Evolutionary conservation across 1,140 invertebrate species (phyloP).

Genomic region (Piezodorus guildinii): DNA sequence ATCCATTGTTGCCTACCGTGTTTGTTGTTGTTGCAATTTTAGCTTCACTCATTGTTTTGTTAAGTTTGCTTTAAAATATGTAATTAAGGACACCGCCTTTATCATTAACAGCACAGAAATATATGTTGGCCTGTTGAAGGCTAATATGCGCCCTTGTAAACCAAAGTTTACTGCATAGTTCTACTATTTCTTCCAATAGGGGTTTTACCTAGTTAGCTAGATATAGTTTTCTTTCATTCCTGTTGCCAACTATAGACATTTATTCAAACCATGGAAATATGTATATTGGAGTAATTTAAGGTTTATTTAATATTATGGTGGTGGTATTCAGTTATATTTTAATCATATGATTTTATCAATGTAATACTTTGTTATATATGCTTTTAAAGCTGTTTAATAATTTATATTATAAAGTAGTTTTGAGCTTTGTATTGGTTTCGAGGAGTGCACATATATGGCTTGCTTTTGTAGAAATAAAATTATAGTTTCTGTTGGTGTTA

Average conservation of each 20-base stretch:
- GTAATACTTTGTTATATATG: slow-evolving; percentile 15
- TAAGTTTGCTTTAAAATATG: slow-evolving; percentile 20
- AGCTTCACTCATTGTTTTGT: slow-evolving; percentile 24
- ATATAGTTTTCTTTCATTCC: slow-evolving; percentile 11
- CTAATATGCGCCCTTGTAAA: slow-evolving; percentile 12
- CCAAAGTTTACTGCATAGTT: not conserved
- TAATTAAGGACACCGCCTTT: slow-evolving; percentile 21
- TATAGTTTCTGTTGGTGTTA: slow-evolving; percentile 25
- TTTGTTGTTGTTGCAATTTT: slow-evolving; percentile 25
- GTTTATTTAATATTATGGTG: slow-evolving; percentile 17
- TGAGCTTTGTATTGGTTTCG: slow-evolving; percentile 19
- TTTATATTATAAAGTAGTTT: slow-evolving; percentile 9
- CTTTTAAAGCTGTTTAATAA: slow-evolving; percentile 12
- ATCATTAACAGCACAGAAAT: slow-evolving; percentile 22
- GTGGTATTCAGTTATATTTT: slow-evolving; percentile 18
- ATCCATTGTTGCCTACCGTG: slow-evolving; percentile 20
- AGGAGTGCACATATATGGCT: slow-evolving; percentile 22
- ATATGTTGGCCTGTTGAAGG: not conserved
- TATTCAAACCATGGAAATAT: not conserved
- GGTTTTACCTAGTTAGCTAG: slow-evolving; percentile 13
- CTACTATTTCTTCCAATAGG: slow-evolving; percentile 6
- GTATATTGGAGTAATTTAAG: slow-evolving; percentile 10
- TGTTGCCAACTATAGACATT: slow-evolving; percentile 12
- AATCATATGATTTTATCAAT: slow-evolving; percentile 15
- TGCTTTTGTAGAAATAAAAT: slow-evolving; percentile 19